phyloP scores from a whole-genome alignment of 2,888 invertebrate species.

The Euproctis similis region DNA sequence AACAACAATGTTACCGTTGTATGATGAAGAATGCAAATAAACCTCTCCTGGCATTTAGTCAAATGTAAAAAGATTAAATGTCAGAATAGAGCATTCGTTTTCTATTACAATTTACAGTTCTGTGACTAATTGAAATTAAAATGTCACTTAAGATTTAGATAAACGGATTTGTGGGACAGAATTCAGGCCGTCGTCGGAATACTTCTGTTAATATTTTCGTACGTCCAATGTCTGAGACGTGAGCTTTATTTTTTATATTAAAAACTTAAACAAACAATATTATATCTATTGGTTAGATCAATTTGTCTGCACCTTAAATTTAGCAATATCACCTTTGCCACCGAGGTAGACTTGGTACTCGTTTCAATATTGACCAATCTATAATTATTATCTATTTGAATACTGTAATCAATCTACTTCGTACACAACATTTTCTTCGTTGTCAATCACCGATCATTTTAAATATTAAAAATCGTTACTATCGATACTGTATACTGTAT shows the following conservation, averaged over 20 bases:
- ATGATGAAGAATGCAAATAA: slow-evolving; percentile 39
- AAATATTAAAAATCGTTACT: slow-evolving; percentile 24
- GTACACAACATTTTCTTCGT: slow-evolving; percentile 15
- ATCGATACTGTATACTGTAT: slow-evolving; percentile 21
- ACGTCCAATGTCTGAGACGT: too few species aligned
- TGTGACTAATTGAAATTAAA: slow-evolving; percentile 51
- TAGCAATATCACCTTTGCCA: slow-evolving; percentile 4
- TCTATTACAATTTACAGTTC: slow-evolving; percentile 29
- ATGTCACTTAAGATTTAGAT: slow-evolving; percentile 56
- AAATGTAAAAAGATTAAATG: slow-evolving; percentile 49
- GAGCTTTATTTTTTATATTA: too few species aligned
- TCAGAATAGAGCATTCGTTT: slow-evolving; percentile 28
- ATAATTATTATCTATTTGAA: slow-evolving; percentile 16
- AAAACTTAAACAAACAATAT: too few species aligned
- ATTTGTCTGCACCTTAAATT: slow-evolving; percentile 6
- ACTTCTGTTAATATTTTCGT: too few species aligned
- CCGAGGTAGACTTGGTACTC: slow-evolving; percentile 13
- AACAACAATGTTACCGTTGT: slow-evolving; percentile 30
- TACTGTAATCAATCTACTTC: slow-evolving; percentile 21
- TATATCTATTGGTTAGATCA: slow-evolving; percentile 1
- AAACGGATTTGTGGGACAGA: slow-evolving; percentile 29
- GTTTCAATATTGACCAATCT: slow-evolving; percentile 11
- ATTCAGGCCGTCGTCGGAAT: too few species aligned
- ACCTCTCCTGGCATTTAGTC: slow-evolving; percentile 56
- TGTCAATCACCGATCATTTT: slow-evolving; percentile 22